phyloP scores from a whole-genome alignment of 2,113 vertebrate genomes.

The Danionella cerebrum region DNA sequence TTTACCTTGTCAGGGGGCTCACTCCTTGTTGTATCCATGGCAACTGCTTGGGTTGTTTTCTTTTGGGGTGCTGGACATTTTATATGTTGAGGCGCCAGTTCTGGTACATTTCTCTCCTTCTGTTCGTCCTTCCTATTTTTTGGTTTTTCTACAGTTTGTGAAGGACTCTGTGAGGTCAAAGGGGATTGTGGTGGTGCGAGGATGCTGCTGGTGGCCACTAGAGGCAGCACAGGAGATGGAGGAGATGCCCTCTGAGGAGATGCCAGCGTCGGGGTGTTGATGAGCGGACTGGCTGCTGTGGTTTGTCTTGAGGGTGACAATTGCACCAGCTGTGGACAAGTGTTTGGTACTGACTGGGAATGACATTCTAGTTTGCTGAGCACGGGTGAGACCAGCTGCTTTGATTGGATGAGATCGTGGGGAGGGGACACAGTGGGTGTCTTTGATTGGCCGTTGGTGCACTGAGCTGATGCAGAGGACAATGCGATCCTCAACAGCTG shows the following conservation, averaged over 20 bases:
- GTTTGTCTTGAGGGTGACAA: conserved; percentile 41
- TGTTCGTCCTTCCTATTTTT: conserved; percentile 28
- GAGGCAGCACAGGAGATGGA: conserved; percentile 36
- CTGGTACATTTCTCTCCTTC: conserved; percentile 17
- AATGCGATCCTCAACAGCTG: conserved; percentile 67
- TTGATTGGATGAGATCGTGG: conserved; percentile 24
- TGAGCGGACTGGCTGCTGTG: conserved; percentile 33
- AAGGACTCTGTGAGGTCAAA: conserved; percentile 25
- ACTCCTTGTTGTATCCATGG: too few species aligned
- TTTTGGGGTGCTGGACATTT: conserved; percentile 25
- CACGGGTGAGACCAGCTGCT: conserved; percentile 11
- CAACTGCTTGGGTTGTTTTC: conserved; percentile 1
- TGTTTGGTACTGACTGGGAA: conserved; percentile 38
- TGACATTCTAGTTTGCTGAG: conserved; percentile 22
- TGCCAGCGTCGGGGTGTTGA: conserved; percentile 33
- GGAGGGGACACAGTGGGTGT: conserved; percentile 28
- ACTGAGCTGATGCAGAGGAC: conserved; percentile 50
- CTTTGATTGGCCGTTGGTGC: conserved; percentile 43
- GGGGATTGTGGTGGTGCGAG: conserved; percentile 8
- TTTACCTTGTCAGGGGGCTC: conserved; percentile 9
- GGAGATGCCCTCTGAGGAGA: conserved; percentile 50
- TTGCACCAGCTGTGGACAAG: conserved; percentile 27
- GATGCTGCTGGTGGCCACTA: conserved; percentile 21
- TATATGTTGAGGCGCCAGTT: conserved; percentile 22
- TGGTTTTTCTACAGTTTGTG: conserved; percentile 17